These are phyloP conservation scores for Drosophila willistoni DNA, from an alignment of 1,140 invertebrate genomes.

Conservation along the genomic window DNA sequence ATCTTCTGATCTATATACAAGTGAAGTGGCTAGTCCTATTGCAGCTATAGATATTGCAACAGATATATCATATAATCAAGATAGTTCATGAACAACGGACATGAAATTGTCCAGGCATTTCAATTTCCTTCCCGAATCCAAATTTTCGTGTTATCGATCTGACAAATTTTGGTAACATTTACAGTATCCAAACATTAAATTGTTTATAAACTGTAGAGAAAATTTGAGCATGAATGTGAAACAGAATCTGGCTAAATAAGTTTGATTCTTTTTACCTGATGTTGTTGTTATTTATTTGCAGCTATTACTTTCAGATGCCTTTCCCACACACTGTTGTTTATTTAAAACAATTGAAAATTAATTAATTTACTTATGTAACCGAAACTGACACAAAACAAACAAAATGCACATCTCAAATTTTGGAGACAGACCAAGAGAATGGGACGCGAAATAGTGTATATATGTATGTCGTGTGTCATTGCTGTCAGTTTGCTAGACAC, in stretches of 20 bases:
- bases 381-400: slow-evolving; percentile 77
- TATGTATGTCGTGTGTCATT: slow-evolving; percentile 29
- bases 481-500: slow-evolving; percentile 51
- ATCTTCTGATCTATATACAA: background rate
- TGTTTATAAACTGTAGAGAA: no score
- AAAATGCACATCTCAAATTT: slow-evolving; percentile 59
- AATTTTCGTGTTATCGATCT: no score
- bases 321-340: slow-evolving; percentile 58
- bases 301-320: slow-evolving; percentile 28
- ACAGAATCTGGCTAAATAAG: no score
- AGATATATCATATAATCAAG: no score
- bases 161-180: no score
- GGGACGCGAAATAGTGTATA: slow-evolving; percentile 16
- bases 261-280: slow-evolving; percentile 15
- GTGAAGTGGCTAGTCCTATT: background rate
- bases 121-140: no score
- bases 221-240: no score
- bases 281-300: slow-evolving; percentile 31
- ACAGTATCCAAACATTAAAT: no score
- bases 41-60: no score
- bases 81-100: no score
- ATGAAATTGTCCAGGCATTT: no score
- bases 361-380: slow-evolving; percentile 82
- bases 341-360: slow-evolving; percentile 81
- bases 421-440: slow-evolving; percentile 4